Percentiles rank a stretch among this genome's conserved stretches.
phyloP scores from a whole-genome alignment of 2,888 invertebrate species.

The Papilio demoleus region DNA sequence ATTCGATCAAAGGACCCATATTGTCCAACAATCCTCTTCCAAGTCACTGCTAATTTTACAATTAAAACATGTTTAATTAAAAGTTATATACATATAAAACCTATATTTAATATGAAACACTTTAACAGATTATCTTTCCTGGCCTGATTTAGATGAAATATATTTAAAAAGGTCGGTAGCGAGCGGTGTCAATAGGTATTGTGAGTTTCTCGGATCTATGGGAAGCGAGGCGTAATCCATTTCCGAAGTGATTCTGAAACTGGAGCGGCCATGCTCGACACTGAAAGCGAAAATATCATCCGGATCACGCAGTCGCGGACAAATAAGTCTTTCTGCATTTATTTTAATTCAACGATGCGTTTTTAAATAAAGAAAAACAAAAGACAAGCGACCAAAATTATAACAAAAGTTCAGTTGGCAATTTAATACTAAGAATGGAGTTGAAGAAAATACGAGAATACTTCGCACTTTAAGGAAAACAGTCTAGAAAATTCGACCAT shows the following conservation, averaged over 20 bases:
- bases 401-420: slow-evolving; percentile 17
- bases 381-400: slow-evolving; percentile 11
- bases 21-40: too few species aligned
- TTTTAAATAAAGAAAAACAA: slow-evolving; percentile 23
- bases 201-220: slow-evolving; percentile 27
- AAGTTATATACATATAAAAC: not conserved
- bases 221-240: slow-evolving; percentile 37
- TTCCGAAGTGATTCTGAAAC: slow-evolving; percentile 39
- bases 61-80: not conserved
- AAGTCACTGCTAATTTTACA: too few species aligned
- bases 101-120: not conserved
- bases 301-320: slow-evolving; percentile 29
- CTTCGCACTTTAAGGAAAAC: not conserved
- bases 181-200: slow-evolving; percentile 35
- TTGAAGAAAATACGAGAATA: not conserved
- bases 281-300: slow-evolving; percentile 37
- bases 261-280: slow-evolving; percentile 34
- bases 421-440: slow-evolving; percentile 4
- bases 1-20: too few species aligned
- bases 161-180: slow-evolving; percentile 20
- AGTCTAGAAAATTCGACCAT: not conserved
- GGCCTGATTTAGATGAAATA: slow-evolving; percentile 4
- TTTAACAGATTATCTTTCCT: not conserved
- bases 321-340: slow-evolving; percentile 24
- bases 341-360: slow-evolving; percentile 33